phyloP scores from a whole-genome alignment of 2,888 invertebrate genomes.

The Ochlodes sylvanus region DNA sequence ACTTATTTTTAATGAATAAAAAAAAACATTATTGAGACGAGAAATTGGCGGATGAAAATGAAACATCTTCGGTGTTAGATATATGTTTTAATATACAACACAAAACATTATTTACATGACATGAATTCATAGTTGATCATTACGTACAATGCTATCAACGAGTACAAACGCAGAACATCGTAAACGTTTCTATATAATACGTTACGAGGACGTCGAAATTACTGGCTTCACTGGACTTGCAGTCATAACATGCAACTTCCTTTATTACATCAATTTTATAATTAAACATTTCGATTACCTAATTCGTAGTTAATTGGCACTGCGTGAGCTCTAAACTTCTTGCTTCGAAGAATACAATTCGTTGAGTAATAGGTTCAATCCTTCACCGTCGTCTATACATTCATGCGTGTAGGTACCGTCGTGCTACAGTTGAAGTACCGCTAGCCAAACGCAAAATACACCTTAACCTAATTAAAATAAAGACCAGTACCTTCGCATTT shows the following conservation, averaged over 20 bases:
- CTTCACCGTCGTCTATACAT: slow-evolving; percentile 46
- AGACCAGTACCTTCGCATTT: slow-evolving; percentile 48
- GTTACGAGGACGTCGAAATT: slow-evolving; percentile 37
- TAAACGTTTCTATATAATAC: slow-evolving; percentile 38
- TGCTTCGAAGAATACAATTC: slow-evolving; percentile 30
- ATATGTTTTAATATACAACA: slow-evolving; percentile 73
- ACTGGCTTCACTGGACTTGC: slow-evolving; percentile 60
- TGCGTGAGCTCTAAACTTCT: slow-evolving; percentile 59
- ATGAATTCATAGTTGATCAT: slow-evolving; percentile 50
- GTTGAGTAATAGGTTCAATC: slow-evolving; percentile 51
- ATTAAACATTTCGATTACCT: slow-evolving; percentile 37
- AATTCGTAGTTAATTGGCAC: slow-evolving; percentile 58
- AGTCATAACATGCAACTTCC: slow-evolving; percentile 40
- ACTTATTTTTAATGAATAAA: no score
- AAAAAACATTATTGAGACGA: no score
- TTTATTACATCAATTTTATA: slow-evolving; percentile 23
- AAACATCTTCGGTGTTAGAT: slow-evolving; percentile 45
- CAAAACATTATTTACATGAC: slow-evolving; percentile 77
- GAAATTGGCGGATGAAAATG: slow-evolving; percentile 39
- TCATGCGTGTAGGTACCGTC: slow-evolving; percentile 41
- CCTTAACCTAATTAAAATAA: slow-evolving; percentile 17
- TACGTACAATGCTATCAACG: slow-evolving; percentile 37
- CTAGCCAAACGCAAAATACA: slow-evolving; percentile 35
- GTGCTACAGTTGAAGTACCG: slow-evolving; percentile 25
- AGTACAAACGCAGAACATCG: slow-evolving; percentile 40